phyloP scores from a whole-genome alignment of 2,113 vertebrate species.

The Vulpes lagopus region DNA sequence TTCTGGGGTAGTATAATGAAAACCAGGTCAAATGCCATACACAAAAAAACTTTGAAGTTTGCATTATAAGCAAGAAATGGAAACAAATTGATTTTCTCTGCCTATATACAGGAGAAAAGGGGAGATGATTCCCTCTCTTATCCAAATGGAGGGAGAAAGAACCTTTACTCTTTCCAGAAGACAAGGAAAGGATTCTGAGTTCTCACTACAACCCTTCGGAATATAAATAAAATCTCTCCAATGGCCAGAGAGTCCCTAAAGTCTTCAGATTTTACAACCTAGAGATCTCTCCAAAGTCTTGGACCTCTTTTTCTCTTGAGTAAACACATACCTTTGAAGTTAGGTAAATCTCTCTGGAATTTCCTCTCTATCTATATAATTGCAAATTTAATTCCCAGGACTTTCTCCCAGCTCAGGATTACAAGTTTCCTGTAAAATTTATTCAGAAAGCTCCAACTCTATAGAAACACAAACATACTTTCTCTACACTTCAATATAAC shows the following conservation, averaged over 20 bases:
- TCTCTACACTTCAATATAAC: background rate
- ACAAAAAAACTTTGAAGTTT: background rate
- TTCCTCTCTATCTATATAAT: background rate
- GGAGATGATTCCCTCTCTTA: background rate
- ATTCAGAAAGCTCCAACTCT: conserved; percentile 9
- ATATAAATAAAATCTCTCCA: conserved; percentile 31
- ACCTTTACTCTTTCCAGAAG: background rate
- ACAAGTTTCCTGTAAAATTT: conserved; percentile 16
- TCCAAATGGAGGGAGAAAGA: background rate
- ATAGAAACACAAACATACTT: conserved; percentile 25
- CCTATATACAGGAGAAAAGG: background rate
- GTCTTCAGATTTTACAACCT: conserved; percentile 1
- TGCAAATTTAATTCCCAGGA: background rate
- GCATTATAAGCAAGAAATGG: background rate
- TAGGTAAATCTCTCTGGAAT: conserved; percentile 39
- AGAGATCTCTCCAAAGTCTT: background rate
- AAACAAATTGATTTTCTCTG: background rate
- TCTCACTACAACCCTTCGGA: background rate
- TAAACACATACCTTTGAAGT: background rate
- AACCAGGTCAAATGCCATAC: background rate
- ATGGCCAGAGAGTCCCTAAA: background rate
- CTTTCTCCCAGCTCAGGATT: background rate
- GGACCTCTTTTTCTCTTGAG: background rate
- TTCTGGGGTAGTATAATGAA: background rate
- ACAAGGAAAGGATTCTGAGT: background rate